These are phyloP conservation scores for Zaprionus lachaisei DNA, from an alignment of 1,140 invertebrate species.

Conservation along the genomic window DNA sequence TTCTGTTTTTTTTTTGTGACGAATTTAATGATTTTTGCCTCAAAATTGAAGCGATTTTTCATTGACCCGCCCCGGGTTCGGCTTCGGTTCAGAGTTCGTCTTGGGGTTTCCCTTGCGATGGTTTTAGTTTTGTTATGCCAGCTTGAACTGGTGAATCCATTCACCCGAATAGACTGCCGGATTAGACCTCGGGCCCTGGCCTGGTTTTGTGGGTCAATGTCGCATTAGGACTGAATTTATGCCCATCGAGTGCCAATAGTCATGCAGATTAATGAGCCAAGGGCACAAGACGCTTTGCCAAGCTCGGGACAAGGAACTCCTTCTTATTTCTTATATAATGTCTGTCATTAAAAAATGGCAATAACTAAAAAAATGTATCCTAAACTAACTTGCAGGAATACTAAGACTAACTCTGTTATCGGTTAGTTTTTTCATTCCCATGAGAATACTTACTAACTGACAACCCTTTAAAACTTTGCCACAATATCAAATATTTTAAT, in stretches of 20 bases:
- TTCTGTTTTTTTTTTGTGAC: constrained; percentile 66
- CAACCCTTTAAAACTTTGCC: constrained; percentile 18
- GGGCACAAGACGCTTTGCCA: constrained; percentile 2
- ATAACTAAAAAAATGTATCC: not conserved
- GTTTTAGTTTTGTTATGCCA: constrained; percentile 62
- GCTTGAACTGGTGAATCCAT: constrained; percentile 72
- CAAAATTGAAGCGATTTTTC: constrained; percentile 79
- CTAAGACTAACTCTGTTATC: not conserved
- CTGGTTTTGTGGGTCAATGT: constrained; percentile 70
- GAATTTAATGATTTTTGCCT: constrained; percentile 81
- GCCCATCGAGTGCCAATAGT: constrained; percentile 68
- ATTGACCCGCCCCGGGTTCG: constrained; percentile 70
- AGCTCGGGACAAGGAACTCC: not conserved
- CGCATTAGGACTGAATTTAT: constrained; percentile 73
- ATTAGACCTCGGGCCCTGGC: constrained; percentile 38
- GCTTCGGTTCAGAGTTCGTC: constrained; percentile 67
- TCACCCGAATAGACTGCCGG: constrained; percentile 61
- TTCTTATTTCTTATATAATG: not conserved
- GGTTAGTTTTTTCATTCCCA: not conserved
- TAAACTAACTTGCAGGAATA: not conserved
- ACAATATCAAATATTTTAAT: constrained; percentile 51
- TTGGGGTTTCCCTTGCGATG: constrained; percentile 39
- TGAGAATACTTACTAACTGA: not conserved
- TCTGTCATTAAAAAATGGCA: not conserved
- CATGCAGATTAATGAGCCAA: constrained; percentile 64